Evolutionary conservation across 1,140 invertebrate genomes (phyloP).

Genomic region (Philotrypesis tridentata): DNA sequence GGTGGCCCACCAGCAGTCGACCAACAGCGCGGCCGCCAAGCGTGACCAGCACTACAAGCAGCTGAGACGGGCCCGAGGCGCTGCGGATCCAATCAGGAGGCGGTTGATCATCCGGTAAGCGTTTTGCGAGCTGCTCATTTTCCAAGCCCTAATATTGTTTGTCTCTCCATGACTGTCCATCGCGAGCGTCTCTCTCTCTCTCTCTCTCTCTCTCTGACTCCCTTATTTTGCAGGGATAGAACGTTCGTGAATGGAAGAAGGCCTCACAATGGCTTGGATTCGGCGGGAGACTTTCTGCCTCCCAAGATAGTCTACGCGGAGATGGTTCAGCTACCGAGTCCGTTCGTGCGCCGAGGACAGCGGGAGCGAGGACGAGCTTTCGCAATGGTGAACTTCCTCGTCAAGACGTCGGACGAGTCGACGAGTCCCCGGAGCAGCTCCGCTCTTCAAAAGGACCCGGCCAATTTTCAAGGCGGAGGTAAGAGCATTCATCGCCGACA

Average conservation of each 20-base stretch:
- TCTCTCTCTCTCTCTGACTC: no score
- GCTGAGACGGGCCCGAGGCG: neutral
- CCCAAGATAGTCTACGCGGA: neutral
- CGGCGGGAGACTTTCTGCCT: neutral
- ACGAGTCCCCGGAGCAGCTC: neutral
- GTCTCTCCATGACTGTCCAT: no score
- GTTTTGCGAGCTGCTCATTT: neutral
- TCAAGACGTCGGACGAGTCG: neutral
- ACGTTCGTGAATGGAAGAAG: neutral
- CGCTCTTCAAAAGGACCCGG: neutral
- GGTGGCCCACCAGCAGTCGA: slow-evolving; percentile 17
- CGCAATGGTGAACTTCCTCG: neutral
- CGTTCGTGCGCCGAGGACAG: neutral
- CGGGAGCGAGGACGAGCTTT: neutral
- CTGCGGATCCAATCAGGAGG: neutral
- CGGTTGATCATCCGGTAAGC: neutral
- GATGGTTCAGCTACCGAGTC: neutral
- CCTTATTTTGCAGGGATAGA: no score
- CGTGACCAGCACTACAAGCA: slow-evolving; percentile 37
- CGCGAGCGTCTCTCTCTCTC: no score
- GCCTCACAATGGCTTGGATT: neutral
- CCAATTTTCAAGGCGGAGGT: neutral
- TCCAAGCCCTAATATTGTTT: no score
- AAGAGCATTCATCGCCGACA: neutral
- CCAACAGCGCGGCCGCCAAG: slow-evolving; percentile 4